Evolutionary conservation across 2,113 vertebrate genomes (phyloP), one percentile per base, ranked within the genome.

Genomic region (Gymnorhina tibicen): DNA sequence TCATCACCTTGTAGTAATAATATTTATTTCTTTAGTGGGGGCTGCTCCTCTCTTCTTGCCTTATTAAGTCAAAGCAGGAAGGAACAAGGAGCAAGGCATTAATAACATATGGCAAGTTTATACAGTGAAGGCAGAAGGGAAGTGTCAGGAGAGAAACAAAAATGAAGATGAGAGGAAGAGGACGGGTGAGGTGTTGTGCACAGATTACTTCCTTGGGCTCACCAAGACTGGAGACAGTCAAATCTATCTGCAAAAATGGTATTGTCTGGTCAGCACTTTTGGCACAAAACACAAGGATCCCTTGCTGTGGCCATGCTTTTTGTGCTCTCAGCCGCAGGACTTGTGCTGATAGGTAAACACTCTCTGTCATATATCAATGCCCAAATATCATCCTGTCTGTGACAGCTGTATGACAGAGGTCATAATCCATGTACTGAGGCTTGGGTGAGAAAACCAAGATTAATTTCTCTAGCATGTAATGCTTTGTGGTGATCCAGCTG

Each of bases 81-180:
- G 91, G 91, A 95, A 60, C 58, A 93, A 84, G 59, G 70, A 96
- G 42, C 33, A 70, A 87, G 85, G 16, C 85, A 97, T 98, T 95
- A 97, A 97, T 97, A 96, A 98, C 41, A 52, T n/a, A 66, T 97
- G 97, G 89, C 96, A 97, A 80, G 85, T 97, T 98, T 98, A 97
- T 87, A 83, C 47, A 97, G 68, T 59, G 75, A 87, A 63, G 74
- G 46, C 89, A 93, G 79, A 94, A 96, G 84, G 89, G 95, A 82
- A 95, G 73, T 63, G 35, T 95, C 87, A 83, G 66, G 59, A 89
- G 20, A 80, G 47, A n/a, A 77, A 72, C 62, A 83, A n/a, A 68
- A 79, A 74, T 59, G 6, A 69, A 23, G 32, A 50, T 33, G 30
- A 62, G 16, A 27, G 22, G 37, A 84, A 67, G 46, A 80, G 85